Base-by-base conservation (phyloP, 2,113 vertebrate genomes). In the Apeltes quadracus region DNA sequence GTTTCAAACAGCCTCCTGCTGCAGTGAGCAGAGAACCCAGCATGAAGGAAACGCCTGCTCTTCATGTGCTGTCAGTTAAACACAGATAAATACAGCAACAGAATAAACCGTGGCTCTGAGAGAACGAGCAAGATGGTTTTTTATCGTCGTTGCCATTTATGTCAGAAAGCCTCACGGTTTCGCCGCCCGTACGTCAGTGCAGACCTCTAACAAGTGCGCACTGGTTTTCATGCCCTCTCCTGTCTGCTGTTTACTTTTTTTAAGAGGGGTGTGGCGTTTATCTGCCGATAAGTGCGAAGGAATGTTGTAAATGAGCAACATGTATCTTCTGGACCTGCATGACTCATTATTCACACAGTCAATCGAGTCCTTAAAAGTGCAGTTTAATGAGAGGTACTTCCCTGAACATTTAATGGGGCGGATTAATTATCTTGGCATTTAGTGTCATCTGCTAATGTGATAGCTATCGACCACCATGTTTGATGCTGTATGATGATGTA, bases 41-140 rank as follows among this genome's bases (percentile, higher is more conserved):
- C 61, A 23, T 38, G 44, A 74, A 51, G 69, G 44, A 72, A 74
- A 68, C 7, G 38, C 38, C 61, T 54, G 4, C 61, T 70, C 61
- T 72, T 54, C 64, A 90, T 75, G 62, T 69, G 79, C 79, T 65
- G 63, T 88, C 59, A 77, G 86, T 79, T 64, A 89, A n/a, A n/a
- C 79, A 90, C 78, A 90, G 89, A 86, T 43, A 58, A 38, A 75
- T 81, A 78, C 36, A 79, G 76, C 61, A 77, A 34, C 36, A 36
- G 38, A 76, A 69, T 61, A 64, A 50, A 58, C 25, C 84, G 65
- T 63, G 22, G 50, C 67, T n/a, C 41, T 14, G 20, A 53, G 27
- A 63, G 56, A 48, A 16, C 18, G 4, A 16, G 25, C 39, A n/a
- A 32, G 34, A 12, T 12, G n/a, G 20, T 59, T 76, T 59, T 76